Percentiles rank a stretch among this genome's conserved stretches.
Evolutionary conservation across 2,113 vertebrate species (phyloP).

Genomic region (Serinus canaria): DNA sequence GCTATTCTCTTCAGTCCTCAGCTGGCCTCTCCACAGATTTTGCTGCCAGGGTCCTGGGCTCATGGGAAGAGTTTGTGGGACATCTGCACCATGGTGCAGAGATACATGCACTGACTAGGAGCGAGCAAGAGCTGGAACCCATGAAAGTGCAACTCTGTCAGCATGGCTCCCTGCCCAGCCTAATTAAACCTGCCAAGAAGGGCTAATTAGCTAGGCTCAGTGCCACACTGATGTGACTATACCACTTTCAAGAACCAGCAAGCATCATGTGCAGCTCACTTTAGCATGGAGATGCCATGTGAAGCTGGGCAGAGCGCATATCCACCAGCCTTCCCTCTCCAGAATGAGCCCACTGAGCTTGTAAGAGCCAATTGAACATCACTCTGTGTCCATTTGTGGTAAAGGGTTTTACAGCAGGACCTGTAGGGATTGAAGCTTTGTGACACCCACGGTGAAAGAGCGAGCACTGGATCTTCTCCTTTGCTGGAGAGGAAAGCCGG

Average conservation of each 20-base stretch:
- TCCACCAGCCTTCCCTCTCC: not conserved
- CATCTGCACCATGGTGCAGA: not conserved
- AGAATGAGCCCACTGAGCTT: not conserved
- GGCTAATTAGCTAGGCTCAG: conserved; percentile 58
- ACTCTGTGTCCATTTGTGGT: not conserved
- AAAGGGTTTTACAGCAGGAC: not conserved
- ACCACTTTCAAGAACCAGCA: conserved; percentile 5
- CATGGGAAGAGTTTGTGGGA: not conserved
- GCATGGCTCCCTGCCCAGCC: conserved; percentile 30
- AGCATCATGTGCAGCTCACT: not conserved
- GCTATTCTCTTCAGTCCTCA: conserved; percentile 21
- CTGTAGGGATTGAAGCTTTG: not conserved
- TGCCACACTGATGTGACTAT: conserved; percentile 46
- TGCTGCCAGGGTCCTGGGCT: not conserved
- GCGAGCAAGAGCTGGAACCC: not conserved
- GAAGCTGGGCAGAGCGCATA: not conserved
- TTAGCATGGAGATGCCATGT: not conserved
- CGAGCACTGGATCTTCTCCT: not conserved
- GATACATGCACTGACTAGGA: not conserved
- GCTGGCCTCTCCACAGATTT: not conserved
- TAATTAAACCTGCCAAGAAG: conserved; percentile 55
- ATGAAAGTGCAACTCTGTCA: conserved; percentile 19
- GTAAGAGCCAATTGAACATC: not conserved
- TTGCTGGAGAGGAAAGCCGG: not conserved
- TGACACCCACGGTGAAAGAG: accelerated